Evolutionary conservation across 2,797 vertebrate genomes (phyloP).

Genomic region (Pseudochaenichthys georgianus): DNA sequence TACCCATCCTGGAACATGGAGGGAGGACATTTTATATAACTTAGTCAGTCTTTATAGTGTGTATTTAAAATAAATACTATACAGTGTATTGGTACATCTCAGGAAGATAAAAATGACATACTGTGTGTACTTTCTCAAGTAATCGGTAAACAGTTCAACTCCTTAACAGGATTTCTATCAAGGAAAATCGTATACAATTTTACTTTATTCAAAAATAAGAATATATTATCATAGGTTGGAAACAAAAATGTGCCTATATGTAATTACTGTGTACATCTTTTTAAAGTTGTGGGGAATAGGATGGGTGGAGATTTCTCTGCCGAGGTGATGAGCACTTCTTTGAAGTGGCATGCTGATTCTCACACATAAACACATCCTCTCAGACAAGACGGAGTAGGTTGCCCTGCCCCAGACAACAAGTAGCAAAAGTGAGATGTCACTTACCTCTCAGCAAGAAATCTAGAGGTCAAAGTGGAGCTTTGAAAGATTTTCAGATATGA

Average conservation of each 20-base stretch:
- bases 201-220: neutral
- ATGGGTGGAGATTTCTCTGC: constrained; percentile 35
- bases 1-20: neutral
- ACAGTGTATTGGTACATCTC: neutral
- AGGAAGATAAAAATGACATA: neutral
- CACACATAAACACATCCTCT: constrained; percentile 19
- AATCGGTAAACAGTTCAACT: neutral
- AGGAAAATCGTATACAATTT: neutral
- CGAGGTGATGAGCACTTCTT: constrained; percentile 49
- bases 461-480: neutral
- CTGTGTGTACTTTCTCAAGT: neutral
- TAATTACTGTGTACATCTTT: neutral
- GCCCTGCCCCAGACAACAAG: constrained; percentile 8
- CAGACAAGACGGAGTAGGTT: neutral
- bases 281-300: constrained; percentile 7
- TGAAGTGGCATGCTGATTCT: constrained; percentile 57
- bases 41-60: neutral
- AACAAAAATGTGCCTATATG: neutral
- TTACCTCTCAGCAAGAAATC: constrained; percentile 10
- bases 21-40: fast-evolving
- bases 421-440: neutral
- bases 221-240: no score
- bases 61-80: no score
- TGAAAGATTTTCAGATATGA: neutral
- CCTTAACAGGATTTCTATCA: neutral